Conservation (phyloP, 2,113 vertebrate genomes). For the Pseudolaguvia tuberculata region DNA sequence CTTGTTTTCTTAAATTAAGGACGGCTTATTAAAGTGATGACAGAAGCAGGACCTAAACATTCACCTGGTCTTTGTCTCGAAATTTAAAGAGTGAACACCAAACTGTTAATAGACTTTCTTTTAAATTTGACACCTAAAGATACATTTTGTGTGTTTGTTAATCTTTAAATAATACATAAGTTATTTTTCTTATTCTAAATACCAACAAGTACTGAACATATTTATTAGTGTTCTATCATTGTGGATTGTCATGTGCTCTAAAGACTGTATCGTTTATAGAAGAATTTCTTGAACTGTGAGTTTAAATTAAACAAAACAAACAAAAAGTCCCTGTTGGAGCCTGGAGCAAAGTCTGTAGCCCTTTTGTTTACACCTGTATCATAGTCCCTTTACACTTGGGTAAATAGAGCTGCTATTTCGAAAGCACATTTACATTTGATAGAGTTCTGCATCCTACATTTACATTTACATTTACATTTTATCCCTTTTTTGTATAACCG, state of each 20-base stretch:
- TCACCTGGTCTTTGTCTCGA: neutral
- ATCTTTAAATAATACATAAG: neutral
- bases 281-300: neutral
- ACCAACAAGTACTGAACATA: neutral
- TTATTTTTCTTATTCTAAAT: neutral
- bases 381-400: too few species aligned
- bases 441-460: too few species aligned
- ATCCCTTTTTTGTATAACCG: too few species aligned
- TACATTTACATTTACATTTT: too few species aligned
- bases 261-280: neutral
- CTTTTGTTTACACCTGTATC: too few species aligned
- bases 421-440: too few species aligned
- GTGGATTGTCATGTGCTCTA: neutral
- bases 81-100: constrained; percentile 11
- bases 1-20: neutral
- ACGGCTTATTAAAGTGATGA: neutral
- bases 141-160: neutral
- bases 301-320: neutral
- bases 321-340: neutral
- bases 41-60: neutral
- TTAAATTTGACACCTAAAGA: neutral
- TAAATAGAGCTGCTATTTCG: too few species aligned
- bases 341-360: neutral
- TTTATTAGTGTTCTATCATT: neutral
- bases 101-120: constrained; percentile 23